Evolutionary conservation across 2,113 vertebrate species (phyloP).

Genomic region (Erinaceus europaeus): DNA sequence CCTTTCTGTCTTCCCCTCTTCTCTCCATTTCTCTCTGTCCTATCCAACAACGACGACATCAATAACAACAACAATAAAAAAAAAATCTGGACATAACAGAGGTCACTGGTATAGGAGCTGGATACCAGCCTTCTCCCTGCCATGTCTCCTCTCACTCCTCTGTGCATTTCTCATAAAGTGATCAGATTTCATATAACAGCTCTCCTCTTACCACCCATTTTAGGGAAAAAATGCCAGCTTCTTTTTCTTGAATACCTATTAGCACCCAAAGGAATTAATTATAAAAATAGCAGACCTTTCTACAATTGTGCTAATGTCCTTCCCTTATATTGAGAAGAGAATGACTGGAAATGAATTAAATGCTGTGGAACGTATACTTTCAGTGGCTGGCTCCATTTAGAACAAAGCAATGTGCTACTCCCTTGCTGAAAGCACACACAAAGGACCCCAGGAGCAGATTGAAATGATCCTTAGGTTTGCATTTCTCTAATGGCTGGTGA

Average conservation of each 20-base stretch:
- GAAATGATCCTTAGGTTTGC: background rate
- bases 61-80: too few species aligned
- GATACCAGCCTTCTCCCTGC: background rate
- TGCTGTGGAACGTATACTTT: conserved; percentile 45
- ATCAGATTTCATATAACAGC: background rate
- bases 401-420: conserved; percentile 11
- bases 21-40: too few species aligned
- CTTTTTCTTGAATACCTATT: conserved; percentile 50
- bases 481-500: background rate
- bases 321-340: conserved; percentile 40
- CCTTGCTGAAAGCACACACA: background rate
- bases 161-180: background rate
- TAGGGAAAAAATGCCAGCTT: background rate
- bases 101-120: conserved; percentile 40
- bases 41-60: too few species aligned
- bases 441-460: conserved; percentile 4
- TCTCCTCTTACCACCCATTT: background rate
- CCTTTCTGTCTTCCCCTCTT: too few species aligned
- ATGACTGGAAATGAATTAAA: conserved; percentile 37
- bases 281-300: conserved; percentile 22
- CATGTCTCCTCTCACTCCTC: fast-evolving
- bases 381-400: conserved; percentile 44
- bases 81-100: conserved; percentile 29
- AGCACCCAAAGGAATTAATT: conserved; percentile 41
- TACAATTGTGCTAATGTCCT: conserved; percentile 37